Evolutionary conservation across 1,140 invertebrate genomes (phyloP), one percentile per base, ranked within the genome.

Genomic region (Chlorops oryzae): DNA sequence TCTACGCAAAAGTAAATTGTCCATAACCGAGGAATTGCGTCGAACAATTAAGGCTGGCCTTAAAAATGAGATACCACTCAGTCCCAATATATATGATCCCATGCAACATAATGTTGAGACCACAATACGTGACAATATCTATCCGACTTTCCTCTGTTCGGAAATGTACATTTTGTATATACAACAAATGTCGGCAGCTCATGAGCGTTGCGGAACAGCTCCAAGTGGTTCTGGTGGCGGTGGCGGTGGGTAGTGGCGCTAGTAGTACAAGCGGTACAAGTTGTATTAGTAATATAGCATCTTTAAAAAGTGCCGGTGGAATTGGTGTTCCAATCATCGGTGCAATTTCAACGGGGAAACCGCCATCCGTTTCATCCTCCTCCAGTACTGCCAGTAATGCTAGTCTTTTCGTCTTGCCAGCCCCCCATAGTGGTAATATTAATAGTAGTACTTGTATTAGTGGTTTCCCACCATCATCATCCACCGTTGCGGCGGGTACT

Each of bases 101-200:
- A 78, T 81, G 77, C 78, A 81, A 56, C 72, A 74, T 27, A 76
- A 80, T 74, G 87, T 94, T 51, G 88, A 92, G 71, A 77, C 80
- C 34, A 79, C 85, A 27, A 92, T 96, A 65, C 84, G 82, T 52
- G 84, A 87, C 62, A 87, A 90, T 23, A 88, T 88, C 39, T 95
- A 95, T 75, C 87, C 87, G 34, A 88, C 88, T 72, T 96, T 96
- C 73, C 79, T 96, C 51, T 85, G 85, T 59, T 93, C 90, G 52
- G 91, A 95, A 59, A 80, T 90, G 64, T 96, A 94, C 78, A 81
- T 95, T 61, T 80, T 88, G 64, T 88, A 92, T 75, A 84, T 94
- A 61, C 85, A 89, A 70, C 66, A 63, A 44, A 71, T 73, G 63
- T 70, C 67, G 6, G 67, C 63, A 10, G 44, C 57, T 15, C 67